A percentile compares a stretch with the other conserved stretches of the same genome.
phyloP scores from a whole-genome alignment of 2,113 vertebrate genomes.

The Corythornis cristatus region DNA sequence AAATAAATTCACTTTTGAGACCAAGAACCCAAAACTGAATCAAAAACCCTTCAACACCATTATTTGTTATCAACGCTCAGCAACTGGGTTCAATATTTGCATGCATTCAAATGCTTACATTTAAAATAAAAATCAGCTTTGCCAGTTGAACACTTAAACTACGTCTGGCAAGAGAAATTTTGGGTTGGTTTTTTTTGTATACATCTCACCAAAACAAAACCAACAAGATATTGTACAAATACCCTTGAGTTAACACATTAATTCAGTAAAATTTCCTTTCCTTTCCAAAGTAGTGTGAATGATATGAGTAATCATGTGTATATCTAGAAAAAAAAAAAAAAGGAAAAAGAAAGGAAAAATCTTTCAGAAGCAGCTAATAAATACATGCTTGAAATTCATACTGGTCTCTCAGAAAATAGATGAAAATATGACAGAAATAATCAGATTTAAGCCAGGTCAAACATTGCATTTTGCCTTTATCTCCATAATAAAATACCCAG shows the following conservation, averaged over 20 bases:
- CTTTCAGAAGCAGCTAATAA: background rate
- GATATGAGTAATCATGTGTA: background rate
- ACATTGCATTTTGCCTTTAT: background rate
- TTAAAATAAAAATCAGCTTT: background rate
- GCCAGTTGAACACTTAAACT: background rate
- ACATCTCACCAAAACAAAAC: background rate
- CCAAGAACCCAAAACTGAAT: background rate
- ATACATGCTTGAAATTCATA: background rate
- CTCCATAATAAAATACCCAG: background rate
- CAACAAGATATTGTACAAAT: background rate
- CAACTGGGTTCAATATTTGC: background rate
- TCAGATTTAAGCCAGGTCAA: background rate
- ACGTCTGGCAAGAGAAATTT: background rate
- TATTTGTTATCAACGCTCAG: background rate
- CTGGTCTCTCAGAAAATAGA: background rate
- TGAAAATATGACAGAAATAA: background rate
- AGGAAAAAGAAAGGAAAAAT: background rate
- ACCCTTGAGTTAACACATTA: background rate
- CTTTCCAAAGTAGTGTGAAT: background rate
- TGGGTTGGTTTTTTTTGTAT: rapidly evolving
- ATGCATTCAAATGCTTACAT: background rate
- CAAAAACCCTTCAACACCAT: background rate
- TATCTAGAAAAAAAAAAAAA: too few species aligned
- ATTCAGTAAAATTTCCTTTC: background rate
- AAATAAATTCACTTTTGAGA: background rate